phyloP scores from a whole-genome alignment of 2,888 invertebrate species.

The Drosophila anceps region DNA sequence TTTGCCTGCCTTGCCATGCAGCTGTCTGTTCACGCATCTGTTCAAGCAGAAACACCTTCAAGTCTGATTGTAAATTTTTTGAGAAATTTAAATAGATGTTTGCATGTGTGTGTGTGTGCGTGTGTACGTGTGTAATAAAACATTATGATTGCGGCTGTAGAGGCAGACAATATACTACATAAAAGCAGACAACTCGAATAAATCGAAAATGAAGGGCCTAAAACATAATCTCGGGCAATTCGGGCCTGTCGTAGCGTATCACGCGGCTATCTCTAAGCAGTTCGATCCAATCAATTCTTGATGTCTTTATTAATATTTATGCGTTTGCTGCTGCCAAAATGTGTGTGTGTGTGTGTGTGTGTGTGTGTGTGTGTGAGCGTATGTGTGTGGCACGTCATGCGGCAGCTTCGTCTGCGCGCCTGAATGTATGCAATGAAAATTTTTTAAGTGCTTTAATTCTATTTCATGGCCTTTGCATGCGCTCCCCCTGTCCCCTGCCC shows the following conservation, averaged over 20 bases:
- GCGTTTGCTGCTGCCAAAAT: conserved; percentile 42
- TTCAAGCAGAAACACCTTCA: neutral
- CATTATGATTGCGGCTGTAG: conserved; percentile 14
- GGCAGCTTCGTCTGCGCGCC: conserved; percentile 29
- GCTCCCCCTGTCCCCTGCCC: no score
- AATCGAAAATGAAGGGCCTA: conserved; percentile 15
- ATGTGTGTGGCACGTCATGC: conserved; percentile 41
- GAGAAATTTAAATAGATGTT: neutral
- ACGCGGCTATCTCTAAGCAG: conserved; percentile 20
- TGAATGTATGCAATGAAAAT: conserved; percentile 62
- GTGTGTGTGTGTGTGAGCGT: conserved; percentile 1
- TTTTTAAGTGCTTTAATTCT: conserved; percentile 77
- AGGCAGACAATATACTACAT: conserved; percentile 7
- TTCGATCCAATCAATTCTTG: conserved; percentile 69
- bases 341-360: conserved; percentile 8
- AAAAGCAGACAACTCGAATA: conserved; percentile 9
- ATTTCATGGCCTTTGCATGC: conserved; percentile 60
- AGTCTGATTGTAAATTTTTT: neutral
- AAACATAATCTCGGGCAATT: conserved; percentile 12
- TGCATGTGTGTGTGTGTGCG: neutral
- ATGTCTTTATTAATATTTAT: conserved; percentile 72
- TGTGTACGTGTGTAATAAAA: conserved; percentile 5
- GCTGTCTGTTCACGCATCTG: neutral
- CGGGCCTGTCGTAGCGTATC: conserved; percentile 10
- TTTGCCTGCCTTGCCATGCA: neutral